Evolutionary conservation across 2,888 invertebrate genomes (phyloP).

Genomic region (Cheilosia urbana): DNA sequence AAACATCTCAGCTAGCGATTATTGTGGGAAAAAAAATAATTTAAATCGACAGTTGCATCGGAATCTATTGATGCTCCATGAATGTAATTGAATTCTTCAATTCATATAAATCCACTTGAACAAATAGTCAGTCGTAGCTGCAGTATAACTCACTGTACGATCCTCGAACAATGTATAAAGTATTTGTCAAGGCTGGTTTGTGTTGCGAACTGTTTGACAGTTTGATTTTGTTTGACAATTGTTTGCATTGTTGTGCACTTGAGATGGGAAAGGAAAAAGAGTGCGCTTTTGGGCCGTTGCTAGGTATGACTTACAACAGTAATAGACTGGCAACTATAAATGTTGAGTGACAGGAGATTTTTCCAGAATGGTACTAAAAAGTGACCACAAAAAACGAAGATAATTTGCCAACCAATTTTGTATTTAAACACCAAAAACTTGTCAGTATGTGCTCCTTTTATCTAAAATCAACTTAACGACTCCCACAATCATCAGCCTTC

Average conservation of each 20-base stretch:
- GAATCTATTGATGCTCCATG: slow-evolving; percentile 9
- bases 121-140: not conserved
- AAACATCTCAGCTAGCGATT: slow-evolving; percentile 56
- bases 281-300: too few relatives aligned
- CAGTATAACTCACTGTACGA: not conserved
- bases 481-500: not conserved
- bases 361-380: too few relatives aligned
- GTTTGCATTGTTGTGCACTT: not conserved
- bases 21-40: not conserved
- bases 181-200: slow-evolving; percentile 27
- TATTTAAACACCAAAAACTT: too few relatives aligned
- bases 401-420: too few relatives aligned
- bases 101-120: slow-evolving; percentile 33
- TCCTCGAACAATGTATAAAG: slow-evolving; percentile 13
- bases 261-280: not conserved
- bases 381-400: too few relatives aligned
- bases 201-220: slow-evolving; percentile 36
- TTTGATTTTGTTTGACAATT: slow-evolving; percentile 29
- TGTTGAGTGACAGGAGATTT: too few relatives aligned
- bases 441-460: too few relatives aligned
- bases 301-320: too few relatives aligned
- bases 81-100: slow-evolving; percentile 41
- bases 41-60: slow-evolving; percentile 27
- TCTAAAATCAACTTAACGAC: too few relatives aligned
- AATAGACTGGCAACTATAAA: too few relatives aligned